Evolutionary conservation across 2,888 invertebrate species (phyloP), one percentile per base, ranked within the genome.

Genomic region (Phanerotoma sp.): DNA sequence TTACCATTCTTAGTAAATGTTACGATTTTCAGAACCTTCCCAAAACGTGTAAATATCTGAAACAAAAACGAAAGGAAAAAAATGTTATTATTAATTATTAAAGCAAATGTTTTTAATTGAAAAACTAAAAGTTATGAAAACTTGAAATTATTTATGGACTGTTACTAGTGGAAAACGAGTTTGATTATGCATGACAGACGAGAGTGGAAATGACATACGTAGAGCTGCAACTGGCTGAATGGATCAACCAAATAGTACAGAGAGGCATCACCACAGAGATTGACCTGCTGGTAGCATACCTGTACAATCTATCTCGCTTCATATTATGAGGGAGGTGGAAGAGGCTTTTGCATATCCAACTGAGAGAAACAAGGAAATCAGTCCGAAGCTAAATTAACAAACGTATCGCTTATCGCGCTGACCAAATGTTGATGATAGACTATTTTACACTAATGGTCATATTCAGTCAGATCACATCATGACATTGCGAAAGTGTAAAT

Each of bases 1-100:
- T 92, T 85, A 95, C 97, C 96, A 81, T 99, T 99, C 84, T 99
- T 99, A 74, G 95, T 98, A 84, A 99, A 99, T 70, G 98, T 99
- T 77, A 99, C 98, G 74, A 99, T 98, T 82, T 98, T 97, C 75
- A 98, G 85, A 73, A 99, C 97, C 83, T 96, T 97, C 71, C 99
- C 99, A 80, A 93, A 97, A 69, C 97, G 88, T 72, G 96, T 94
- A 85, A 99, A 99, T 80, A 99, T 96, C 85, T 97, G 89, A 72
- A 84, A 84, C 64, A 70, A 9, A 69, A 56, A 62, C 2, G 18
- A 11, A 22, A 20, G 58, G 21, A 42, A 41, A 44, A n/a, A n/a
- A n/a, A n/a, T n/a, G n/a, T n/a, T n/a, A n/a, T n/a, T n/a, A n/a
- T n/a, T n/a, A n/a, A n/a, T n/a, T n/a, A n/a, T n/a, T n/a, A n/a